These are phyloP conservation scores for Chironomus riparius DNA, from an alignment of 2,888 invertebrate genomes.

Conservation along the genomic window DNA sequence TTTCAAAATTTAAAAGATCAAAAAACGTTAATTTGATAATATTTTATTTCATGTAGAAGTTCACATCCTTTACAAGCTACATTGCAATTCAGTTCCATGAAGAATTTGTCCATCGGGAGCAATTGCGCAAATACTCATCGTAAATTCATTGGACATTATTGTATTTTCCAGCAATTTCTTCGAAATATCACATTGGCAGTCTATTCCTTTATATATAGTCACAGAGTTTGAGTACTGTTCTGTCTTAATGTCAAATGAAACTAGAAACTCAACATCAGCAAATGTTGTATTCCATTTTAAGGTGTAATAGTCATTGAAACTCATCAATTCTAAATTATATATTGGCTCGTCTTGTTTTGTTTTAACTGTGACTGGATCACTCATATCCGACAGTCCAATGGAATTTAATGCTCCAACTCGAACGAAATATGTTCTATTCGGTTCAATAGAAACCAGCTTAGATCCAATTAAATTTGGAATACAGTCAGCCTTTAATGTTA, in stretches of 20 bases:
- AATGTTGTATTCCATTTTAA: not conserved
- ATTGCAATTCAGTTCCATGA: too few species aligned
- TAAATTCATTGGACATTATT: too few species aligned
- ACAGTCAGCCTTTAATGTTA: not conserved
- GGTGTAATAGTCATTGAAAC: not conserved
- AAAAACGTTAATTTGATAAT: too few species aligned
- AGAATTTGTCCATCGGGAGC: too few species aligned
- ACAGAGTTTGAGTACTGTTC: not conserved
- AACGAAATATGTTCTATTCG: not conserved
- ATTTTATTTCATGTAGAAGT: too few species aligned
- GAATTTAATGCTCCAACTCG: not conserved
- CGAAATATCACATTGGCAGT: not conserved
- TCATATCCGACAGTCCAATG: not conserved
- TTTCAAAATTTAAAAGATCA: too few species aligned
- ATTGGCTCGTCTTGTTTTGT: not conserved
- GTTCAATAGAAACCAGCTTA: not conserved
- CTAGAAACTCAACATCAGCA: not conserved
- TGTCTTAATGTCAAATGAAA: not conserved
- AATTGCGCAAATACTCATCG: too few species aligned
- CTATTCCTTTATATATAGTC: not conserved
- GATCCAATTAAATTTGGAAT: not conserved
- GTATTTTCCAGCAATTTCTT: not conserved
- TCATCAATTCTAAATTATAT: not conserved
- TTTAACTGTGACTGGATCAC: not conserved
- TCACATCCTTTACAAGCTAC: too few species aligned